Conservation (phyloP, 2,797 vertebrate species). For the Acrocephalus scirpaceus region DNA sequence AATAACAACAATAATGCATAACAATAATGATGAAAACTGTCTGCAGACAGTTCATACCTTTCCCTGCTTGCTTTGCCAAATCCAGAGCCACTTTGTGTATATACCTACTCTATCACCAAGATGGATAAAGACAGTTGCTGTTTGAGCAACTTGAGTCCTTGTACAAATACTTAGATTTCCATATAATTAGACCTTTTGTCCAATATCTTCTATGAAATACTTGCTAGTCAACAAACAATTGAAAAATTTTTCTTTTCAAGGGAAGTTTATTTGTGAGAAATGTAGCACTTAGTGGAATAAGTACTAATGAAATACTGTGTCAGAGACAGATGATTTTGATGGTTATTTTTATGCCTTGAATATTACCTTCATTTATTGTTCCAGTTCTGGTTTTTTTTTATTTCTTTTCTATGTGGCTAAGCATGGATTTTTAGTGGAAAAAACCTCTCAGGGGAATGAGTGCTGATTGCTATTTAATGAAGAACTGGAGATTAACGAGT, state of each 20-base stretch:
- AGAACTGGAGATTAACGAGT: background rate
- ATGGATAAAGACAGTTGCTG: background rate
- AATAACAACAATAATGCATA: background rate
- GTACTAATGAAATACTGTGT: background rate
- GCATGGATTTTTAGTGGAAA: background rate
- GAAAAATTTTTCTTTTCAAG: background rate
- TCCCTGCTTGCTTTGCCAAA: background rate
- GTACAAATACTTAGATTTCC: background rate
- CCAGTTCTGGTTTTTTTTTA: background rate
- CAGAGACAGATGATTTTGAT: background rate
- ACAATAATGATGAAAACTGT: background rate
- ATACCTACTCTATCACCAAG: background rate
- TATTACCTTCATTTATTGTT: background rate
- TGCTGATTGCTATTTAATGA: background rate
- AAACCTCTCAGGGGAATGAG: background rate
- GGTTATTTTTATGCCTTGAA: background rate
- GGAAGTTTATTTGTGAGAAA: background rate
- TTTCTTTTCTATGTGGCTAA: background rate
- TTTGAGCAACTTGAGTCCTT: fast-evolving
- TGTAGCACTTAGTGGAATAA: background rate
- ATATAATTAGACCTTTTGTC: background rate
- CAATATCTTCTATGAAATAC: background rate
- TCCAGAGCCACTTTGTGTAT: background rate
- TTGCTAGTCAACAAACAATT: background rate
- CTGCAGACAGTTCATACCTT: background rate